Evolutionary conservation across 2,797 vertebrate species (phyloP).

Genomic region (Mastacembelus armatus): DNA sequence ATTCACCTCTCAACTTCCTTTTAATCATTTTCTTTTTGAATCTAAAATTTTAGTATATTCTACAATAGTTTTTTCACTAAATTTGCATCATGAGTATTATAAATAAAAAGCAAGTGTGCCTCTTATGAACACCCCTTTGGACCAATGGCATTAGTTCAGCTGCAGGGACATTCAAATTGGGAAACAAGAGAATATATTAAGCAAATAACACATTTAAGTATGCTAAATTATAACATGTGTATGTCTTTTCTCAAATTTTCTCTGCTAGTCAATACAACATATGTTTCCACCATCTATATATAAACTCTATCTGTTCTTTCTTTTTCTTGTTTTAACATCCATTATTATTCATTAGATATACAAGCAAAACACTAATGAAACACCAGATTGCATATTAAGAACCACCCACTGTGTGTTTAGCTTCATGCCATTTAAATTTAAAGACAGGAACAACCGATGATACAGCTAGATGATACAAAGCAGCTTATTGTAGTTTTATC

Average conservation of each 20-base stretch:
- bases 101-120: too few relatives aligned
- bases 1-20: not conserved
- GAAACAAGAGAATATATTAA: too few relatives aligned
- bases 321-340: not conserved
- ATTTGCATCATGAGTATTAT: not conserved
- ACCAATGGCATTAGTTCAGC: not conserved
- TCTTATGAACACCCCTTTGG: not conserved
- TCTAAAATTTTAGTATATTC: not conserved
- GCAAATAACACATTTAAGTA: not conserved
- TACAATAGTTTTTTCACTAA: too few relatives aligned
- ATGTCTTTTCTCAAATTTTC: too few relatives aligned
- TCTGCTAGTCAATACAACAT: not conserved
- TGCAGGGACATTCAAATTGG: not conserved
- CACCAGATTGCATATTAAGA: conserved; percentile 18
- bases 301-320: not conserved
- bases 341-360: conserved; percentile 14
- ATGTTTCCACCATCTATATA: not conserved
- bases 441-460: not conserved
- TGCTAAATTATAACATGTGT: not conserved
- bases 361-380: not conserved
- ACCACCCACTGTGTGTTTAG: not conserved
- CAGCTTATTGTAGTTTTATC: conserved; percentile 19
- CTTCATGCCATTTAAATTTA: conserved; percentile 10
- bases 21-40: not conserved
- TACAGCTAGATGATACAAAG: conserved; percentile 20